Evolutionary conservation across 2,113 vertebrate species (phyloP).

Genomic region (Chamaetylas fuelleborni): DNA sequence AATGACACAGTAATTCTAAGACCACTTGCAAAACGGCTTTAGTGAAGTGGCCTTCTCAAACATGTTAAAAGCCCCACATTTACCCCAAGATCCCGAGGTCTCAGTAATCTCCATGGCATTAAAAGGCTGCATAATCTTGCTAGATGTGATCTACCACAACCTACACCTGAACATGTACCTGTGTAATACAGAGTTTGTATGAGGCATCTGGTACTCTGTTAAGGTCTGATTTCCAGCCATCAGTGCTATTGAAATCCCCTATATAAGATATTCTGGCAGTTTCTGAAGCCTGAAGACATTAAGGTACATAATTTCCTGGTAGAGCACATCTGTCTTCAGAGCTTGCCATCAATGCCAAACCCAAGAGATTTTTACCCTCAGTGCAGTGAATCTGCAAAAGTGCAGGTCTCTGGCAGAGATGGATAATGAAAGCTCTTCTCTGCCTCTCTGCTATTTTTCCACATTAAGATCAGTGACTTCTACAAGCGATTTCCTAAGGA

Average conservation of each 20-base stretch:
- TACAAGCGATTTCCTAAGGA: background rate
- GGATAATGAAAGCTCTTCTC: background rate
- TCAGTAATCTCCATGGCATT: background rate
- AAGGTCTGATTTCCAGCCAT: background rate
- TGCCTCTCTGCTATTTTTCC: background rate
- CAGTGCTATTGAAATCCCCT: background rate
- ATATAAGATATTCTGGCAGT: background rate
- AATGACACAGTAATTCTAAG: background rate
- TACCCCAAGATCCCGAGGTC: background rate
- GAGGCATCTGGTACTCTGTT: background rate
- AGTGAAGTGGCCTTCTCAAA: background rate
- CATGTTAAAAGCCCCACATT: background rate
- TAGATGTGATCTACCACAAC: background rate
- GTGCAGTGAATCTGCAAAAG: accelerated
- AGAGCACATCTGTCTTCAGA: background rate
- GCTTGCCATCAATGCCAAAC: background rate
- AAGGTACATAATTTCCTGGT: background rate
- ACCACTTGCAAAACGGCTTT: background rate
- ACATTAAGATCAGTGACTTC: background rate
- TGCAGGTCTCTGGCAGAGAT: background rate
- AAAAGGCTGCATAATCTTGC: background rate
- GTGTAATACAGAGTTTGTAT: accelerated
- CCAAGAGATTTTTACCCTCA: background rate
- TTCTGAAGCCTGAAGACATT: background rate
- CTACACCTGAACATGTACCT: background rate